phyloP scores from a whole-genome alignment of 2,113 vertebrate species.

The Damaliscus lunatus region DNA sequence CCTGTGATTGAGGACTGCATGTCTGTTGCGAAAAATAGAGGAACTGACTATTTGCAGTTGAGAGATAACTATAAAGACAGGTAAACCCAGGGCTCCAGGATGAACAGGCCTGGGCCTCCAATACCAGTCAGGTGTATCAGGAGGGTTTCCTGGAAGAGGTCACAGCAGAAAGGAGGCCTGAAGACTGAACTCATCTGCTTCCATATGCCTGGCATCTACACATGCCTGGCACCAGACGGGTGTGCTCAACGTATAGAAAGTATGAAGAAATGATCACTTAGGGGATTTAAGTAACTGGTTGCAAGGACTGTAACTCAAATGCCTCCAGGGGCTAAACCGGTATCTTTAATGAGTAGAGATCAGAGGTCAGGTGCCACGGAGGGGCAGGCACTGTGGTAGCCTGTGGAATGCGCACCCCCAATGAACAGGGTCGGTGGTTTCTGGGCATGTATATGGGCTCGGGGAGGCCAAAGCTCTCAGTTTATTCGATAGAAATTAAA shows the following conservation, averaged over 20 bases:
- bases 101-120: background rate
- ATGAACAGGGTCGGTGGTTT: rapidly evolving
- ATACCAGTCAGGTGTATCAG: background rate
- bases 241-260: rapidly evolving
- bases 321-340: background rate
- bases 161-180: background rate
- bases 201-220: background rate
- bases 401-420: rapidly evolving
- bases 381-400: rapidly evolving
- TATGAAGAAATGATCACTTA: background rate
- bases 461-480: background rate
- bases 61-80: no score
- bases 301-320: background rate
- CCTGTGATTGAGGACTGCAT: rapidly evolving
- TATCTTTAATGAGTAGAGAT: background rate
- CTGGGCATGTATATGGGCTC: rapidly evolving
- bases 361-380: background rate
- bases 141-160: background rate
- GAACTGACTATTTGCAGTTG: background rate
- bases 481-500: background rate
- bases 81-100: background rate
- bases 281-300: no score
- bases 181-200: no score
- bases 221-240: background rate
- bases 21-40: rapidly evolving